phyloP scores from a whole-genome alignment of 2,113 vertebrate species.

The Campylomormyrus tamandua region DNA sequence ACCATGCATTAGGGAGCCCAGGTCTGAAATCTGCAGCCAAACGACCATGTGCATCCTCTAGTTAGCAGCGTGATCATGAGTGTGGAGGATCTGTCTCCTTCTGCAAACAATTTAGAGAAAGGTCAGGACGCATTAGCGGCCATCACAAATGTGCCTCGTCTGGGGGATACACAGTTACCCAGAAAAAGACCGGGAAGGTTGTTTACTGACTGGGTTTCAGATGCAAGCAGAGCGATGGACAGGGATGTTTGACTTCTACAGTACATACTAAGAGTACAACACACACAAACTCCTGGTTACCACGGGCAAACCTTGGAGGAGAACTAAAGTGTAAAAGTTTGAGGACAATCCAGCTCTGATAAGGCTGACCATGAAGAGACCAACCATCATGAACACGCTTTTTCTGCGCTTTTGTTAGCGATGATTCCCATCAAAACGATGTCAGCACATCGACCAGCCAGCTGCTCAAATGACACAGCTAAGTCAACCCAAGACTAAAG shows the following conservation, averaged over 20 bases:
- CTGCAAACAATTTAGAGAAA: slow-evolving; percentile 34
- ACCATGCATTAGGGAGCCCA: background rate
- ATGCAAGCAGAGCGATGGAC: background rate
- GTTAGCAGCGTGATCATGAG: background rate
- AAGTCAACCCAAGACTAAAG: background rate
- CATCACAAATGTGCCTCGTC: background rate
- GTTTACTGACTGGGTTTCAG: background rate
- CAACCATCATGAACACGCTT: background rate
- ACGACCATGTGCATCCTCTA: slow-evolving; percentile 3
- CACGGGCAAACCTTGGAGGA: background rate
- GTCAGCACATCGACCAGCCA: background rate
- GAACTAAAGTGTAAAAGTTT: background rate
- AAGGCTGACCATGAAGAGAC: background rate
- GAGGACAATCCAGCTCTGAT: background rate
- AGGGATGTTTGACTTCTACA: background rate
- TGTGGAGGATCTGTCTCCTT: slow-evolving; percentile 24
- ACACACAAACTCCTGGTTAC: background rate
- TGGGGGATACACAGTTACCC: slow-evolving; percentile 7
- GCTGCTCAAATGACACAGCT: background rate
- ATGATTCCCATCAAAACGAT: background rate
- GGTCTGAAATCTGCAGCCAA: background rate
- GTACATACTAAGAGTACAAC: background rate
- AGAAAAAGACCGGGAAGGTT: background rate
- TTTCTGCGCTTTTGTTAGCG: background rate
- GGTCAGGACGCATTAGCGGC: slow-evolving; percentile 28